Conservation (phyloP, 2,888 invertebrate species). For the Troides helena region DNA sequence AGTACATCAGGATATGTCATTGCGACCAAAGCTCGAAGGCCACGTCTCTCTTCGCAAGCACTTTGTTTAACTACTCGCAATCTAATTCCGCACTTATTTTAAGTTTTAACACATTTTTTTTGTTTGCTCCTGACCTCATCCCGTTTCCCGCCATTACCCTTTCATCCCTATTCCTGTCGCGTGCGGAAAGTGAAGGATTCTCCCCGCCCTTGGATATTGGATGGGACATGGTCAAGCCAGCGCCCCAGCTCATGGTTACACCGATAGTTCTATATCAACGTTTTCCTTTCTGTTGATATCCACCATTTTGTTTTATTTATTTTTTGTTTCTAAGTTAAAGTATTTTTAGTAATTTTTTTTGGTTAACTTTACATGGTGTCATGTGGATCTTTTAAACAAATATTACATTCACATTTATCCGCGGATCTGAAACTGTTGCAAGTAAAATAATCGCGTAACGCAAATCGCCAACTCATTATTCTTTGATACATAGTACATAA, state of each 20-base stretch:
- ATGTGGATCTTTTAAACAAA: too few relatives aligned
- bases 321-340: background rate
- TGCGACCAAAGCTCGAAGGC: slow-evolving; percentile 2
- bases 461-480: background rate
- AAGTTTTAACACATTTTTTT: slow-evolving; percentile 30
- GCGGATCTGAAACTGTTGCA: too few relatives aligned
- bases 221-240: slow-evolving; percentile 58
- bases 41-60: slow-evolving; percentile 14
- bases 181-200: slow-evolving; percentile 44
- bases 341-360: background rate
- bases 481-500: slow-evolving; percentile 1
- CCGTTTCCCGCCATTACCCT: slow-evolving; percentile 43
- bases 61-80: slow-evolving; percentile 22
- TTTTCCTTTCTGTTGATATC: slow-evolving; percentile 45
- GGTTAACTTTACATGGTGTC: background rate
- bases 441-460: too few relatives aligned
- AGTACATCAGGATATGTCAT: slow-evolving; percentile 8
- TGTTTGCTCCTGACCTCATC: slow-evolving; percentile 45
- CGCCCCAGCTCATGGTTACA: slow-evolving; percentile 48
- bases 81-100: slow-evolving; percentile 32
- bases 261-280: slow-evolving; percentile 44
- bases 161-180: slow-evolving; percentile 45
- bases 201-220: slow-evolving; percentile 45
- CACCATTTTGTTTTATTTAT: slow-evolving; percentile 43
- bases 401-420: too few relatives aligned